Conservation (phyloP, 2,797 vertebrate species). For the Leuciscus waleckii region DNA sequence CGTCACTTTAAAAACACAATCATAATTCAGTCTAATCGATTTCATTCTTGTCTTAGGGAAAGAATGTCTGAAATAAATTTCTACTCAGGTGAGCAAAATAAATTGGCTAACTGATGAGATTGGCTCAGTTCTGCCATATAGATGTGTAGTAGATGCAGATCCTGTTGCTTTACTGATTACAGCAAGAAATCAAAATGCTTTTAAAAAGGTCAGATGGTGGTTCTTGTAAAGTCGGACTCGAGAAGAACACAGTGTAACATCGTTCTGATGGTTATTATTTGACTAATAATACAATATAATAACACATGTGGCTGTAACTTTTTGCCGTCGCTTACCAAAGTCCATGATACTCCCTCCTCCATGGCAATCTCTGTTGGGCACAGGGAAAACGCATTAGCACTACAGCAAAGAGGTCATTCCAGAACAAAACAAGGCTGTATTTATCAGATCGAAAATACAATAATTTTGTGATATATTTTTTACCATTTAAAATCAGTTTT, state of each 20-base stretch:
- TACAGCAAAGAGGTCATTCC: neutral
- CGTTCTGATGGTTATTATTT: neutral
- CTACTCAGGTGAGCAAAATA: neutral
- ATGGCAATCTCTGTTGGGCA: constrained; percentile 80
- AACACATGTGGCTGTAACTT: neutral
- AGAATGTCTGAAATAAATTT: neutral
- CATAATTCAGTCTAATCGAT: neutral
- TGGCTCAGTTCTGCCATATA: neutral
- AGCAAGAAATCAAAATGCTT: neutral
- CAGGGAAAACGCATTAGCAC: neutral
- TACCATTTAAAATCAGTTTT: neutral
- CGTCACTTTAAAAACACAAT: constrained; percentile 77
- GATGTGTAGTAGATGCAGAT: neutral
- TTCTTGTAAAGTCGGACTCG: neutral
- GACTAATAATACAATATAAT: neutral
- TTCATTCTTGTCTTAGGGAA: neutral
- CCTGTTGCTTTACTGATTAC: neutral
- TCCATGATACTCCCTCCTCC: constrained; percentile 85
- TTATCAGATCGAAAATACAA: neutral
- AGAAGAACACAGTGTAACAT: neutral
- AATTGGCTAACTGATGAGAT: neutral
- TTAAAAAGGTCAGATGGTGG: neutral
- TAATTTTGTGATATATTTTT: neutral
- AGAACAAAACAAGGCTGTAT: neutral
- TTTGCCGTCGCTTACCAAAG: constrained; percentile 78